Evolutionary conservation across 1,140 invertebrate species (phyloP), one percentile per base, ranked within the genome.

Genomic region (Hylaeus volcanicus): DNA sequence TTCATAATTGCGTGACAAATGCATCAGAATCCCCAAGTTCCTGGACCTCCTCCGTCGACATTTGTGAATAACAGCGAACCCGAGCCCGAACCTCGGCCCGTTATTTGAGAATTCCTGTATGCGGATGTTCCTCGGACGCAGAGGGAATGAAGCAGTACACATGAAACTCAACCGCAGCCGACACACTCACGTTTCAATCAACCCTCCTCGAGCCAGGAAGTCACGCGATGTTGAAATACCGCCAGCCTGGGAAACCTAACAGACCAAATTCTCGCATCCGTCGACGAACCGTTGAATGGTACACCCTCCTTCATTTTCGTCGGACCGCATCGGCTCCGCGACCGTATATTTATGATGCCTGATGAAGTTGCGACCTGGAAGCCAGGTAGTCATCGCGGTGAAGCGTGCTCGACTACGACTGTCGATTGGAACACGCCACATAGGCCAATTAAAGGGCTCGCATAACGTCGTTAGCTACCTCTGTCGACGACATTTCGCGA

Each of bases 171-270:
- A 74, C 72, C 72, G 14, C 72, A 74, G 43, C 45, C 58, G 45
- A 41, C 60, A 74, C 72, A 74, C 72, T 63, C 72, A 61, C 72
- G 72, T 74, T 74, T 74, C 72, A 74, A 74, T 74, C 72, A 74
- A 74, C 45, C 72, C 60, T 51, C 43, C 72, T 61, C 58, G 4
- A 63, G 72, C 60, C 72, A 26, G 72, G 72, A 74, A 74, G 72
- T 74, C 72, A 74, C 72, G 72, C 72, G 72, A 74, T 45, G 72
- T 63, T 74, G 72, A 74, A 74, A 74, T 74, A 74, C 72, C 72
- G 53, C 43, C 56, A 11, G 41, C 11, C 39, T 14, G 37, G 0
- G 6, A 56, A 26, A 2, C 14, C 26, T 8, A 15, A 37, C 68
- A 3, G 53, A 56, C 69, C 66, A 37, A 69, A 69, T 69, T 69